Percentiles rank a stretch among this genome's conserved stretches.
These are phyloP conservation scores for Guaruba guarouba DNA, from an alignment of 2,113 vertebrate genomes.

Conservation along the genomic window DNA sequence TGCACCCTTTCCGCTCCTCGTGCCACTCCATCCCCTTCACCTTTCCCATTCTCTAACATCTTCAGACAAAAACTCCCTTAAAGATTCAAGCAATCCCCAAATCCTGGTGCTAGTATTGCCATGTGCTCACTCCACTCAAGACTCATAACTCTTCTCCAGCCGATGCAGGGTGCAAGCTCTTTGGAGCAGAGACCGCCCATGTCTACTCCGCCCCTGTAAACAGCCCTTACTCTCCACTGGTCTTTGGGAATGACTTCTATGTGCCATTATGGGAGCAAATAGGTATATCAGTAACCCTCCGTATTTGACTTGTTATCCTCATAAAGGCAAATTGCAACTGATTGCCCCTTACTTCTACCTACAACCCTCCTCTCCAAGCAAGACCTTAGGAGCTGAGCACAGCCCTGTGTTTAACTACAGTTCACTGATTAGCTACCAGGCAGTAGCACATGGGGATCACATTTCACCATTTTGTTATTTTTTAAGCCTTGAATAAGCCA, in stretches of 20 bases:
- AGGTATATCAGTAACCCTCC: neutral
- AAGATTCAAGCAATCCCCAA: neutral
- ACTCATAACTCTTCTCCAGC: no score
- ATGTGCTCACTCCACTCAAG: neutral
- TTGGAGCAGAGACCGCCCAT: neutral
- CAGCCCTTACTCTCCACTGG: neutral
- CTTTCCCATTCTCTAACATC: neutral
- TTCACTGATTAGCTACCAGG: neutral
- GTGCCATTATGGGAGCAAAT: neutral
- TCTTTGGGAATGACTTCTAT: neutral
- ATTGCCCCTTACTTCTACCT: neutral
- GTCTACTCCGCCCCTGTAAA: neutral
- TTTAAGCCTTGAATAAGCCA: constrained; percentile 11
- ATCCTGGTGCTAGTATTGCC: neutral
- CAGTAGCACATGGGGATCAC: neutral
- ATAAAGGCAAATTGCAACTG: neutral
- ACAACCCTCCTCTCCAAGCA: neutral
- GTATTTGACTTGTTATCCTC: neutral
- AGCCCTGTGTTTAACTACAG: constrained; percentile 13
- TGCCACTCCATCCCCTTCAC: neutral
- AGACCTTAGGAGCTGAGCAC: neutral
- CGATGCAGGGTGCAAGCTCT: fast-evolving
- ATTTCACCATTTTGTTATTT: neutral
- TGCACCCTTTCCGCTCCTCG: neutral
- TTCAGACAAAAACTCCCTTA: neutral